Conservation (phyloP, 2,888 invertebrate genomes). For the Ctenicera cuprea region DNA sequence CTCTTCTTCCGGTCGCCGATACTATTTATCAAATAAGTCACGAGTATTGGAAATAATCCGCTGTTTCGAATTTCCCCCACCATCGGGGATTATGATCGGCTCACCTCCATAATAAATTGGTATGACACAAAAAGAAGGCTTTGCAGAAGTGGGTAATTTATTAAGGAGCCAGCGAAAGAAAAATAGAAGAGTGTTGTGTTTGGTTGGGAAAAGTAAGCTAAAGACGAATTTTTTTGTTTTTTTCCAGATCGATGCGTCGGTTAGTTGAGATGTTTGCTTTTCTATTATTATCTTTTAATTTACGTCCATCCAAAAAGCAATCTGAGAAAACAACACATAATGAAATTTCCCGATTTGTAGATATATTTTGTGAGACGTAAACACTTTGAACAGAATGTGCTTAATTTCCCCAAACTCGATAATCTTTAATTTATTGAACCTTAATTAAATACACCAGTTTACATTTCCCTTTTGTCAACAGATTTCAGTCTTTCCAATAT, state of each 20-base stretch:
- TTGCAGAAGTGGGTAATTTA: slow-evolving; percentile 17
- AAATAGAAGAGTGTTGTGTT: slow-evolving; percentile 4
- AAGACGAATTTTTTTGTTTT: slow-evolving; percentile 10
- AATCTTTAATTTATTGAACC: background rate
- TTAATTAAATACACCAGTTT: background rate
- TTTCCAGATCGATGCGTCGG: background rate
- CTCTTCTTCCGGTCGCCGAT: slow-evolving; percentile 33
- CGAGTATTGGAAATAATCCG: slow-evolving; percentile 35
- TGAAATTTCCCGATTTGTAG: background rate
- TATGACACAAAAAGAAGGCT: slow-evolving; percentile 6
- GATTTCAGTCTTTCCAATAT: background rate
- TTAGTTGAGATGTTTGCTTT: slow-evolving; percentile 14
- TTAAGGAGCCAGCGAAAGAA: slow-evolving; percentile 1
- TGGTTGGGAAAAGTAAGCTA: slow-evolving; percentile 9
- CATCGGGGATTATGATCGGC: slow-evolving; percentile 17
- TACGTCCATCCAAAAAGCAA: background rate
- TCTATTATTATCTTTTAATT: slow-evolving; percentile 6
- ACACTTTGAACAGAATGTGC: background rate
- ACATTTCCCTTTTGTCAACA: background rate
- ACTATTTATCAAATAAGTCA: slow-evolving; percentile 45
- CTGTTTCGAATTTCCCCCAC: slow-evolving; percentile 26
- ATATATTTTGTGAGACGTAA: background rate
- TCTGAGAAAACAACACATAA: background rate
- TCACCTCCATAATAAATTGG: slow-evolving; percentile 28
- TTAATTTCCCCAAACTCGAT: background rate